Evolutionary conservation across 2,113 vertebrate genomes (phyloP).

Genomic region (Oostethus manadensis): DNA sequence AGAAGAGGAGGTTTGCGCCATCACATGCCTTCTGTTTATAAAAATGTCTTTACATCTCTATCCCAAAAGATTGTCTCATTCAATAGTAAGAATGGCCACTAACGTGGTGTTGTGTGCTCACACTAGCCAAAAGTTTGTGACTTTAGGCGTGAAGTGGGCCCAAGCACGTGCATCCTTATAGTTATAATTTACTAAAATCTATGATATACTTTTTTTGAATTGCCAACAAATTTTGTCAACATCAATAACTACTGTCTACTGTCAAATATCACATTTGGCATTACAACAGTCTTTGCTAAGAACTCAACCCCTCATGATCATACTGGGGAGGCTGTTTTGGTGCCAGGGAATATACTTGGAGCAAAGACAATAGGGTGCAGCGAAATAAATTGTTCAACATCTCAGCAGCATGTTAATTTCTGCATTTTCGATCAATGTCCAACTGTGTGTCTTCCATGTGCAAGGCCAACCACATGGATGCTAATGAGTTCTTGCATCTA

Average conservation of each 20-base stretch:
- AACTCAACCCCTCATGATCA: not conserved
- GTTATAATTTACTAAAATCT: too few relatives aligned
- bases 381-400: slow-evolving; percentile 24
- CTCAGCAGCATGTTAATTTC: slow-evolving; percentile 46
- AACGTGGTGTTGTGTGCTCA: too few relatives aligned
- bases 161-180: too few relatives aligned
- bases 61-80: too few relatives aligned
- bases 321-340: not conserved
- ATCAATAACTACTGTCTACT: not conserved
- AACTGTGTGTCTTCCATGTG: slow-evolving; percentile 33
- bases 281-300: not conserved
- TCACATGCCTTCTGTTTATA: too few relatives aligned
- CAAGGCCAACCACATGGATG: slow-evolving; percentile 14
- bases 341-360: not conserved
- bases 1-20: too few relatives aligned
- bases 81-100: too few relatives aligned
- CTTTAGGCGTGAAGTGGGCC: too few relatives aligned
- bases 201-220: too few relatives aligned
- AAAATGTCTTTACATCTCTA: too few relatives aligned
- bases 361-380: not conserved
- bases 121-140: too few relatives aligned
- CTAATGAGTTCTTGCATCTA: slow-evolving; percentile 17
- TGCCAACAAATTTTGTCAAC: not conserved
- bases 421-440: slow-evolving; percentile 53
- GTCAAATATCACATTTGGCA: not conserved